phyloP scores from a whole-genome alignment of 2,797 vertebrate genomes.

The Sebastes vulpes region DNA sequence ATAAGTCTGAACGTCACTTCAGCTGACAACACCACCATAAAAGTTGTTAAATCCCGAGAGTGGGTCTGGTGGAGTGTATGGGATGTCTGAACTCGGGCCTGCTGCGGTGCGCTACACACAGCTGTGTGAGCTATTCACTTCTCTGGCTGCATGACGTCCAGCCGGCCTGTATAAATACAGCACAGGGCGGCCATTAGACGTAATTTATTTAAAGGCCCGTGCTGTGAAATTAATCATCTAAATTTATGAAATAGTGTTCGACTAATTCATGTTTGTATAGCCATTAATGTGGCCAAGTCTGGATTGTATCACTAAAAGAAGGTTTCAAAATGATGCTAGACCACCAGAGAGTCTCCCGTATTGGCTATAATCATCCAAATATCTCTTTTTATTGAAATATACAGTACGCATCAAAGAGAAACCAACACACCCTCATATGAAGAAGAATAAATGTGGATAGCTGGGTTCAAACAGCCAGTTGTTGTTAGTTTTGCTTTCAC shows the following conservation, averaged over 20 bases:
- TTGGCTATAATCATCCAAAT: conserved; percentile 25
- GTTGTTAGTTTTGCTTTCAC: conserved; percentile 1
- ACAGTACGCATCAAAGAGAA: not conserved
- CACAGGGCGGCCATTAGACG: conserved; percentile 57
- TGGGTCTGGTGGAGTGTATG: conserved; percentile 35
- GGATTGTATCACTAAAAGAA: conserved; percentile 45
- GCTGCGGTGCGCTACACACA: conserved; percentile 40
- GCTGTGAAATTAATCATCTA: conserved; percentile 74
- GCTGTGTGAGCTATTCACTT: conserved; percentile 59
- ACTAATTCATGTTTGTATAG: conserved; percentile 73
- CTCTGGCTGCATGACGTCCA: conserved; percentile 45
- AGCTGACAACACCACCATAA: conserved; percentile 38
- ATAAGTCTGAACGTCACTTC: conserved; percentile 23
- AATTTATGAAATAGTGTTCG: conserved; percentile 65
- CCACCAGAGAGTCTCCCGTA: conserved; percentile 25
- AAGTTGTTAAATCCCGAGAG: conserved; percentile 40
- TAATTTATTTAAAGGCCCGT: conserved; percentile 70
- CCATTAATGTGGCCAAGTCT: conserved; percentile 62
- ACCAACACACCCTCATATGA: conserved; percentile 8
- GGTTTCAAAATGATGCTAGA: conserved; percentile 24
- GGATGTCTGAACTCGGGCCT: conserved; percentile 32
- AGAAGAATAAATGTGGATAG: conserved; percentile 19
- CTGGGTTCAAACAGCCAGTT: conserved; percentile 19
- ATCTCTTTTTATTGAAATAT: conserved; percentile 29
- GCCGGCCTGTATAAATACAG: conserved; percentile 60